A percentile compares a stretch with the other conserved stretches of the same genome.
These are phyloP conservation scores for Microcebus tavaratra DNA, from an alignment of 2,113 vertebrate species.

Conservation along the genomic window DNA sequence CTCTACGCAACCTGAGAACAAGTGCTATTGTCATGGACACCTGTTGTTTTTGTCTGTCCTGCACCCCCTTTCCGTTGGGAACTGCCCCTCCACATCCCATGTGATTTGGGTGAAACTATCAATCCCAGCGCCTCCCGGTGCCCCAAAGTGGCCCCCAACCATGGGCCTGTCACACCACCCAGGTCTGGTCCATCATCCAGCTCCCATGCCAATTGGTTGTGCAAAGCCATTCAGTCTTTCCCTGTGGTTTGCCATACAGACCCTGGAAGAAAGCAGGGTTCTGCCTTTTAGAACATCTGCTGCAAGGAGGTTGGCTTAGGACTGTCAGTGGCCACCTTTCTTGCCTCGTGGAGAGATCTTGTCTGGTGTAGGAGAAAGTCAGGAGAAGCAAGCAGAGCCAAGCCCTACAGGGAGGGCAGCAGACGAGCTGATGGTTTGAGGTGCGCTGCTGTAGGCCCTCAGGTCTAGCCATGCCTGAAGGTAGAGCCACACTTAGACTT, in stretches of 20 bases:
- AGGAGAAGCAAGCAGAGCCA: constrained; percentile 2
- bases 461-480: neutral
- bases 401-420: neutral
- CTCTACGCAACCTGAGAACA: constrained; percentile 77
- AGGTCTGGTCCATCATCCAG: neutral
- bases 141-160: neutral
- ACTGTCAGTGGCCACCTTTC: neutral
- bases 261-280: neutral
- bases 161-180: neutral
- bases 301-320: neutral
- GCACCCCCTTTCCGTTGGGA: constrained; percentile 66
- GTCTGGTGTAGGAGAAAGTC: neutral
- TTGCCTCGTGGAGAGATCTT: neutral
- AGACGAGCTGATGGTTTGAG: neutral
- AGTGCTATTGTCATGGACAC: constrained; percentile 78
- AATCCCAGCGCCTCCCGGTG: neutral
- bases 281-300: neutral
- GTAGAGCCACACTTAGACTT: neutral
- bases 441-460: neutral
- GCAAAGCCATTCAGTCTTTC: neutral
- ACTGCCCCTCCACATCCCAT: constrained; percentile 46
- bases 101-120: constrained; percentile 54
- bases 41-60: constrained; percentile 76
- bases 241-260: neutral
- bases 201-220: neutral